These are phyloP conservation scores for Manduca sexta DNA, from an alignment of 1,140 invertebrate genomes.

Conservation along the genomic window DNA sequence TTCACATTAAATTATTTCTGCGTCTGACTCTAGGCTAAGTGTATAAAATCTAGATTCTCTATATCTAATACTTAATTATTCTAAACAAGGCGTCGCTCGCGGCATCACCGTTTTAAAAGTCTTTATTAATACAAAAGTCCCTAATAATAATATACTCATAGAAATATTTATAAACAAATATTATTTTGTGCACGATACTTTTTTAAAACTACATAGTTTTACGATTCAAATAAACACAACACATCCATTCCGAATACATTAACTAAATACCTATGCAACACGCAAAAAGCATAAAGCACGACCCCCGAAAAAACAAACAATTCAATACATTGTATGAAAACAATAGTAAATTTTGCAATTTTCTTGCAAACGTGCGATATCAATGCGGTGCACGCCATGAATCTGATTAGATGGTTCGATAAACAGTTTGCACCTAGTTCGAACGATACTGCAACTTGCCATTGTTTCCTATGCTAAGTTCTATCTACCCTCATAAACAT, in stretches of 20 bases:
- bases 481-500: slow-evolving; percentile 20
- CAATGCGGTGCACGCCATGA: slow-evolving; percentile 20
- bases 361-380: slow-evolving; percentile 24
- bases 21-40: too few species aligned
- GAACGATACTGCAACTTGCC: slow-evolving; percentile 17
- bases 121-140: too few species aligned
- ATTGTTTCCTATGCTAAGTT: slow-evolving; percentile 21
- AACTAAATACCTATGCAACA: background rate
- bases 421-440: slow-evolving; percentile 25
- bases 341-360: slow-evolving; percentile 20
- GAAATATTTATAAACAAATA: too few species aligned
- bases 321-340: slow-evolving; percentile 19
- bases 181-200: too few species aligned
- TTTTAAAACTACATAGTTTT: too few species aligned
- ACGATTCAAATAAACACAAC: too few species aligned
- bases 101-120: too few species aligned
- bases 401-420: slow-evolving; percentile 37
- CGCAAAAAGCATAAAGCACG: background rate
- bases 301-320: slow-evolving; percentile 1
- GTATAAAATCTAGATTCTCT: too few species aligned
- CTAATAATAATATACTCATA: too few species aligned
- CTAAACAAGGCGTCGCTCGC: too few species aligned
- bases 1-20: too few species aligned
- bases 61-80: too few species aligned
- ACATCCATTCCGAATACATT: background rate